These are phyloP conservation scores for Drosophila setifemur DNA, from an alignment of 1,140 invertebrate genomes.

Conservation along the genomic window DNA sequence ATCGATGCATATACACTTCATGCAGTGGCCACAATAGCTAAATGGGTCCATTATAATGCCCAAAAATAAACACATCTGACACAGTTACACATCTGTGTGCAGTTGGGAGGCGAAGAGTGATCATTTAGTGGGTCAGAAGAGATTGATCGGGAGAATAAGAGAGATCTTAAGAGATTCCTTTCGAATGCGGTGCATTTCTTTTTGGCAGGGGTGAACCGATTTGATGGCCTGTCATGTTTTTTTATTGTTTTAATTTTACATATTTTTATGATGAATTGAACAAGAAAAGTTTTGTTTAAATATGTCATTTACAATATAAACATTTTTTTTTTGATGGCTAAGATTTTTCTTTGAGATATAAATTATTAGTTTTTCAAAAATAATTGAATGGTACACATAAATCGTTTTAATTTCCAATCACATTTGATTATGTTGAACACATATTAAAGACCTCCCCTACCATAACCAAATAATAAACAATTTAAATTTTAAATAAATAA, in stretches of 20 bases:
- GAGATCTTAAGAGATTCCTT: constrained; percentile 26
- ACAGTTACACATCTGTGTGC: constrained; percentile 66
- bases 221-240: constrained; percentile 33
- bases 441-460: too few relatives aligned
- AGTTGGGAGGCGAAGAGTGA: not conserved
- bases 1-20: constrained; percentile 8
- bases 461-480: too few relatives aligned
- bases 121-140: constrained; percentile 44
- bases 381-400: not conserved
- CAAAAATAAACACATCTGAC: constrained; percentile 73
- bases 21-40: constrained; percentile 44
- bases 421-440: too few relatives aligned
- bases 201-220: constrained; percentile 8
- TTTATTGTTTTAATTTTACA: constrained; percentile 4
- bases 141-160: constrained; percentile 2
- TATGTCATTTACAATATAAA: not conserved
- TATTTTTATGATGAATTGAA: not conserved
- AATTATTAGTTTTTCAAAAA: not conserved
- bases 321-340: too few relatives aligned
- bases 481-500: too few relatives aligned
- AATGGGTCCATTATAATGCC: constrained; percentile 68
- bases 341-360: not conserved
- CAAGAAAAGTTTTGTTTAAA: not conserved
- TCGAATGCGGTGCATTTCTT: not conserved
- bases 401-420: too few relatives aligned